Evolutionary conservation across 2,797 vertebrate species (phyloP).

Genomic region (Uromys caudimaculatus): DNA sequence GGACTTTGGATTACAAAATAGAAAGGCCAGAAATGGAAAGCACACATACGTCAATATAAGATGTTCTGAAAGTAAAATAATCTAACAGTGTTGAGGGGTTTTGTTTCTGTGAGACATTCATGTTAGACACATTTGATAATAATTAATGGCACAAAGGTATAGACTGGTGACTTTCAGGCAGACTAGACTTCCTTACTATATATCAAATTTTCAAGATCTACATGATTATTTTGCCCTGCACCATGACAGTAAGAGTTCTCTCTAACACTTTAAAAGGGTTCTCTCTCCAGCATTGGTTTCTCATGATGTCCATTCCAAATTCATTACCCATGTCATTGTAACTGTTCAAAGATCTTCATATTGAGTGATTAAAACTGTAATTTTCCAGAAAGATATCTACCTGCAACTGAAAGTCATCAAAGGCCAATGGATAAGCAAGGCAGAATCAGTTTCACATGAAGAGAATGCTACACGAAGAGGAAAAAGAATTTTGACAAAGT

Average conservation of each 20-base stretch:
- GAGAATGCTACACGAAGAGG: neutral
- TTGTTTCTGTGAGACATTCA: neutral
- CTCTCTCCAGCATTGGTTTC: neutral
- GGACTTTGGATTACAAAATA: neutral
- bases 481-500: neutral
- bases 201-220: slow-evolving; percentile 6
- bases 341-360: slow-evolving; percentile 48
- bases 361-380: neutral
- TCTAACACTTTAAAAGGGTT: neutral
- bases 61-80: neutral
- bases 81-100: neutral
- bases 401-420: neutral
- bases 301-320: slow-evolving; percentile 51
- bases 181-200: slow-evolving; percentile 23
- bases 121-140: neutral
- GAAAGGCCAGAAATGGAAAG: neutral
- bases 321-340: slow-evolving; percentile 43
- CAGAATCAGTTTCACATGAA: neutral
- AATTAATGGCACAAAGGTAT: neutral
- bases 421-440: neutral
- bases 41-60: neutral
- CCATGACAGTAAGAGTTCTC: neutral
- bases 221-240: slow-evolving; percentile 1
- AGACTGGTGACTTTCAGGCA: neutral
- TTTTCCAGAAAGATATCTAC: neutral